Conservation (phyloP, 2,797 vertebrate genomes). For the Cetoscarus ocellatus region DNA sequence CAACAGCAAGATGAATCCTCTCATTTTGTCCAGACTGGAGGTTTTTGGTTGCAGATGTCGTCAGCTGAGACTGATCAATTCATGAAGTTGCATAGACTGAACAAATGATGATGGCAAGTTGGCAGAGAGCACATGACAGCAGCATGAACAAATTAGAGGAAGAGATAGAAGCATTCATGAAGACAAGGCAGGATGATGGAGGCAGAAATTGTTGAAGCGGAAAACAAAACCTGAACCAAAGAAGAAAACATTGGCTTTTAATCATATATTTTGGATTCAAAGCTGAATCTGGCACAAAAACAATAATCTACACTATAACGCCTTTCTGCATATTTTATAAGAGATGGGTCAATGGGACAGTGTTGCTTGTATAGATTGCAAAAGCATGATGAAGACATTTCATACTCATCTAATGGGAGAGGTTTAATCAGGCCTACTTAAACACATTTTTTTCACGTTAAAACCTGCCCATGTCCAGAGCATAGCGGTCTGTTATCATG, state of each 20-base stretch:
- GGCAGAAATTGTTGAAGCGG: not conserved
- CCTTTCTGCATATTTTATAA: too few relatives aligned
- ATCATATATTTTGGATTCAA: not conserved
- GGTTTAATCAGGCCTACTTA: constrained; percentile 4
- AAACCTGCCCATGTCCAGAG: constrained; percentile 7
- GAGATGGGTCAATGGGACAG: not conserved
- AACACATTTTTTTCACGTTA: not conserved
- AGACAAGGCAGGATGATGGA: not conserved
- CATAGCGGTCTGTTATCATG: not conserved
- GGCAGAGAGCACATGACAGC: not conserved
- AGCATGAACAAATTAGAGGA: not conserved
- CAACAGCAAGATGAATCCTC: not conserved
- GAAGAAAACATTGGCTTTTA: not conserved
- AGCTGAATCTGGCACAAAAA: too few relatives aligned
- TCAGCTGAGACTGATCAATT: not conserved
- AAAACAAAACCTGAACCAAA: not conserved
- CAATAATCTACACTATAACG: too few relatives aligned
- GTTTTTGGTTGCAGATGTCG: not conserved
- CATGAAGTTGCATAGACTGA: not conserved
- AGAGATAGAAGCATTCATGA: not conserved
- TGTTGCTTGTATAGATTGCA: constrained; percentile 34
- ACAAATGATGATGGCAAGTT: not conserved
- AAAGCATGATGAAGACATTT: not conserved
- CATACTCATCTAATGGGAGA: constrained; percentile 11
- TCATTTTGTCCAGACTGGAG: not conserved